These are phyloP conservation scores for Sphaerodactylus townsendi DNA, from an alignment of 2,113 vertebrate species.

Conservation along the genomic window DNA sequence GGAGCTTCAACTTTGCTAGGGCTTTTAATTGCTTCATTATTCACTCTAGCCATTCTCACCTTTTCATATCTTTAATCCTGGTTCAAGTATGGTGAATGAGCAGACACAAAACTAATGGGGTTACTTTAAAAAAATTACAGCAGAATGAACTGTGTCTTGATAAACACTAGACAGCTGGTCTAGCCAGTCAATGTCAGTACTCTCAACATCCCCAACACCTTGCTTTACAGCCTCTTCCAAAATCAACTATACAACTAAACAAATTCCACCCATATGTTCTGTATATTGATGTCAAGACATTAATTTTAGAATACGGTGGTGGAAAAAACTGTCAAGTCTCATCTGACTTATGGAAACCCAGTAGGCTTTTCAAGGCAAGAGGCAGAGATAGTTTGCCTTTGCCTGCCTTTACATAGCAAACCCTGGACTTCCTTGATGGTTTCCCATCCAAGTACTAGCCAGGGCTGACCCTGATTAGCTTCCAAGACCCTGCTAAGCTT, in stretches of 20 bases:
- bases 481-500: no score
- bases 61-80: neutral
- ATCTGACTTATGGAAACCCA: no score
- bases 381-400: no score
- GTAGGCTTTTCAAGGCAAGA: no score
- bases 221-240: neutral
- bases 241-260: no score
- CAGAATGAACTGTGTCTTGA: neutral
- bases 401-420: no score
- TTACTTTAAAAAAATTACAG: neutral
- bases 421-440: no score
- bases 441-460: no score
- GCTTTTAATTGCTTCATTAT: slow-evolving; percentile 29
- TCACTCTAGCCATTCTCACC: slow-evolving; percentile 3
- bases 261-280: neutral
- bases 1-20: neutral
- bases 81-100: neutral
- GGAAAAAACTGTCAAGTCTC: no score
- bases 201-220: neutral
- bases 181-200: neutral
- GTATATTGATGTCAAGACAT: no score
- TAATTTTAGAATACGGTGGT: no score
- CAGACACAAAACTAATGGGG: neutral
- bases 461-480: no score
- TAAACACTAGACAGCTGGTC: neutral